Evolutionary conservation across 2,888 invertebrate species (phyloP), one percentile per base, ranked within the genome.

Genomic region (Agrypnus murinus): DNA sequence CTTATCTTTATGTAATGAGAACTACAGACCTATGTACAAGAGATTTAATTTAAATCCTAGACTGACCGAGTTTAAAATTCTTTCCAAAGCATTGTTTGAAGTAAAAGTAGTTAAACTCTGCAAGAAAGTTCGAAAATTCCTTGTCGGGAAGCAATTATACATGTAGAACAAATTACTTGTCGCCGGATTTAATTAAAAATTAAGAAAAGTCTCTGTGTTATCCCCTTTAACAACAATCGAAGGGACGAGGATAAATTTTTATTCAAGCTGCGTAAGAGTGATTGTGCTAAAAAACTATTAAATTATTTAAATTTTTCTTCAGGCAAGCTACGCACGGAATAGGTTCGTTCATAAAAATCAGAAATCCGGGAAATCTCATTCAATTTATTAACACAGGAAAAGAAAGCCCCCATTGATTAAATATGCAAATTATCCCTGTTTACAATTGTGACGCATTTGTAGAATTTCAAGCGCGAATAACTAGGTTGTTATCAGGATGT

Each of bases 401-500:
- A 60, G 58, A 76, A 77, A 73, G 73, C 75, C 65, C 57, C 69
- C 73, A 75, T 77, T 77, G 76, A 79, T 78, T 79, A 78, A 78
- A 78, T 77, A 79, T 79, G 79, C 76, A 79, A 79, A 79, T 78
- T 74, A 69, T 69, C 65, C 74, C 75, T 77, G 78, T 78, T 78
- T 78, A 78, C 78, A 78, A 75, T 77, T 77, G 76, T 68, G 71
- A 69, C 71, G 75, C 77, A 78, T 77, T 78, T 76, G 76, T 74
- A 75, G 78, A 77, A 78, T 73, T 74, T 71, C 75, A 72, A 74
- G 74, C 69, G 75, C 67, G 76, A 76, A 78, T 77, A 79, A 79
- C 75, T 77, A 76, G 73, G 75, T 77, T 77, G 77, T 77, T 77
- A 76, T 77, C 78, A 69, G 75, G 65, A 71, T 74, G 75, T 76